Evolutionary conservation across 2,888 invertebrate species (phyloP).

Genomic region (Dichetophora obliterata): DNA sequence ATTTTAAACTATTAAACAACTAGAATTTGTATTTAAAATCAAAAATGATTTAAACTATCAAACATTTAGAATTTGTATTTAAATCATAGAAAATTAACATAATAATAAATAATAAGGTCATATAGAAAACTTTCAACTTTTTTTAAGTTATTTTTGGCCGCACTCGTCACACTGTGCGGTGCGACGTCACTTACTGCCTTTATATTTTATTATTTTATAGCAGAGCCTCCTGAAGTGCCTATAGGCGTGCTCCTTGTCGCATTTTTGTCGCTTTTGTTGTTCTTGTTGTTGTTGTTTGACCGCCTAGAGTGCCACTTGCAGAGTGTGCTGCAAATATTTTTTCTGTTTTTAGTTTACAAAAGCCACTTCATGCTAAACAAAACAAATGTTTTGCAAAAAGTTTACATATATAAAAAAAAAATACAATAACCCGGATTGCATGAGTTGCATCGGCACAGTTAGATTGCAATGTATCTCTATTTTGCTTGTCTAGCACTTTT

Average conservation of each 20-base stretch:
- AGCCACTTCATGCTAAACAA: slow-evolving; percentile 17
- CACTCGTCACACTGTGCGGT: no score
- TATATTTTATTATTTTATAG: not conserved
- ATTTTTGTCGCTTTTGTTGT: not conserved
- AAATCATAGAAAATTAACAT: no score
- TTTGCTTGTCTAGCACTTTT: no score
- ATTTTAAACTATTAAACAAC: no score
- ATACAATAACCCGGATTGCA: not conserved
- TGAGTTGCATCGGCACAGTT: no score
- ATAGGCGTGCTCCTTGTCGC: not conserved
- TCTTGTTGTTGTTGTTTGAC: slow-evolving; percentile 1
- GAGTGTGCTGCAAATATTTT: slow-evolving; percentile 3
- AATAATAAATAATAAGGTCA: no score
- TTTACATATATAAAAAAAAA: not conserved
- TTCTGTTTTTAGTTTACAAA: not conserved
- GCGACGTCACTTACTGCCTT: slow-evolving; percentile 23
- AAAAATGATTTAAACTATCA: no score
- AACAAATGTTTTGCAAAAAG: not conserved
- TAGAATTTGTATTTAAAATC: no score
- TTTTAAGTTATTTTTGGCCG: no score
- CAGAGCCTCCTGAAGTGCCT: slow-evolving; percentile 16
- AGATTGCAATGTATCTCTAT: no score
- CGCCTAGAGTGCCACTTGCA: slow-evolving; percentile 5
- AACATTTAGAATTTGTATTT: no score
- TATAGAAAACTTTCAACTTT: no score